Evolutionary conservation across 2,888 invertebrate species (phyloP), one percentile per base, ranked within the genome.

Genomic region (Eilema griseolum): DNA sequence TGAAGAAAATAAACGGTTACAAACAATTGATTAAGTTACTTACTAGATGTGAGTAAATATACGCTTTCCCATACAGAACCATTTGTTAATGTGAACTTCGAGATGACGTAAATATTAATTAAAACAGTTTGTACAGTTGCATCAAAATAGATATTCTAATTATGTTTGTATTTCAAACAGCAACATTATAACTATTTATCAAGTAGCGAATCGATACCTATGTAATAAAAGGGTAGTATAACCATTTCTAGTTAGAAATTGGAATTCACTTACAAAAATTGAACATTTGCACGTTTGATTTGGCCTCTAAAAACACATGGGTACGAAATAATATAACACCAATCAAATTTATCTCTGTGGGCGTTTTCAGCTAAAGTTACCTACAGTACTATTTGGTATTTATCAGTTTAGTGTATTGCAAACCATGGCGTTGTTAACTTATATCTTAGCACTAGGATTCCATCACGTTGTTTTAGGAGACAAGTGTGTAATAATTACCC

Each of bases 341-440:
- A 65, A 37, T 37, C 4, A 59, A 57, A 20, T n/a, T 65, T 62
- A 69, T 76, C 69, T 8, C 10, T 28, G 72, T 74, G 79, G 79
- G 79, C 78, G 79, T 80, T 59, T 23, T 1, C 46, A 41, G 61
- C 62, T 74, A 20, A 65, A 20, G 24, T 71, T 71, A 67, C 74
- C 7, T 26, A 52, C 33, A 26, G 23, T 1, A 23, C 20, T n/a
- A 62, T 20, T 24, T 26, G 3, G 31, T 8, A 63, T 46, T 16
- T 28, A 28, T 59, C n/a, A 52, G 31, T 26, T 61, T 72, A 82
- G 75, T 81, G 28, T 20, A 7, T 14, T 0, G 0, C 20, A n/a
- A 71, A 70, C 74, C 69, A 82, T 82, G 83, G 72, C 59, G 4
- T 66, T 69, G 66, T 23, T 67, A 56, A 76, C 70, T 26, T 67